These are phyloP conservation scores for Triplophysa tibetana DNA, from an alignment of 2,113 vertebrate species.

Conservation along the genomic window DNA sequence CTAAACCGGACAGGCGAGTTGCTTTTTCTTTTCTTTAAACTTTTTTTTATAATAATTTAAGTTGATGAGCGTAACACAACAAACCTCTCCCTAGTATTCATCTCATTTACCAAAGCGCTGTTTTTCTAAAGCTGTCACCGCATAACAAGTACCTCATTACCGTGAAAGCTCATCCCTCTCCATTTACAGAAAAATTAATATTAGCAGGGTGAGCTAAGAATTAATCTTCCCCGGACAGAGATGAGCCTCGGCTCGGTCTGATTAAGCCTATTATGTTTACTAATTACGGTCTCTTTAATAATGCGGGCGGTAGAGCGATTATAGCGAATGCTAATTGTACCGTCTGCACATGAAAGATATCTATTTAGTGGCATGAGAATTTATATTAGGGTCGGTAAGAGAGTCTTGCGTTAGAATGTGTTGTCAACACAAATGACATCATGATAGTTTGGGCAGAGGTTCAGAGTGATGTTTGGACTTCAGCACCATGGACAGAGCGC, in stretches of 20 bases:
- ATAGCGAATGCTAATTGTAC: conserved; percentile 68
- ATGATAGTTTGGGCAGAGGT: conserved; percentile 7
- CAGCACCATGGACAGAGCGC: conserved; percentile 70
- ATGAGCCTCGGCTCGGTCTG: conserved; percentile 75
- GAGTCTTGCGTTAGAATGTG: conserved; percentile 2
- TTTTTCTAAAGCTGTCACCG: conserved; percentile 68
- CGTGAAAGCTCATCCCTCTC: conserved; percentile 83
- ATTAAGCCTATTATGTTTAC: conserved; percentile 77
- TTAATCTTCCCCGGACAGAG: conserved; percentile 79
- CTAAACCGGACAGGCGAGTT: conserved; percentile 57
- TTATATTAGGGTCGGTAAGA: conserved; percentile 39
- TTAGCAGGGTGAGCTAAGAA: conserved; percentile 70
- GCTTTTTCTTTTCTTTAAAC: no score
- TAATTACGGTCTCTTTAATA: conserved; percentile 85
- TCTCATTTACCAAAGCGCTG: conserved; percentile 59
- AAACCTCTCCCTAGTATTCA: conserved; percentile 38
- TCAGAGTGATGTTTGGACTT: conserved; percentile 29
- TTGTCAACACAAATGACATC: conserved; percentile 9
- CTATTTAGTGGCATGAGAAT: conserved; percentile 42
- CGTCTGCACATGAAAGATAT: conserved; percentile 44
- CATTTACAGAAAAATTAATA: conserved; percentile 81
- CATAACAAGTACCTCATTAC: conserved; percentile 83
- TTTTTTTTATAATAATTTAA: no score
- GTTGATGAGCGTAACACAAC: neutral
- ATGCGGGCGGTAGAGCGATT: conserved; percentile 66